phyloP scores from a whole-genome alignment of 2,113 vertebrate species.

The Mola mola region DNA sequence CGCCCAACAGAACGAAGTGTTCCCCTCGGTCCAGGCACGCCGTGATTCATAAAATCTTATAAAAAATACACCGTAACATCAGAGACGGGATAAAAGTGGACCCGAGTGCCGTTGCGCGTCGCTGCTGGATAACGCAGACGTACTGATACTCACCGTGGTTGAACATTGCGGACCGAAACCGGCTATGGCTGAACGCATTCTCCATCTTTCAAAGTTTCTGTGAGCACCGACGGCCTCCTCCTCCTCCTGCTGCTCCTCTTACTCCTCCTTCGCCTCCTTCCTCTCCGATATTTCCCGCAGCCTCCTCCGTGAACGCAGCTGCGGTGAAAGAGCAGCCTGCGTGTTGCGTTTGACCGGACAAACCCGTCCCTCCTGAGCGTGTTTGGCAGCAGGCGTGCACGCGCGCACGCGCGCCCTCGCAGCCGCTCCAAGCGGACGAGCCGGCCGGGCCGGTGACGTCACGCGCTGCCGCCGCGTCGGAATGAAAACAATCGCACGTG shows the following conservation, averaged over 20 bases:
- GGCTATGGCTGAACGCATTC: conserved; percentile 73
- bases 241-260: neutral
- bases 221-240: conserved; percentile 8
- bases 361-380: conserved; percentile 45
- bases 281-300: conserved; percentile 41
- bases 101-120: too few species aligned
- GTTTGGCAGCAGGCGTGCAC: neutral
- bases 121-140: too few species aligned
- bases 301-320: conserved; percentile 13
- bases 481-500: conserved; percentile 86
- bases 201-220: conserved; percentile 73
- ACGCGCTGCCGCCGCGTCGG: conserved; percentile 57
- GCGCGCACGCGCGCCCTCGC: neutral
- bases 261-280: neutral
- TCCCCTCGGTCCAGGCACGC: conserved; percentile 9
- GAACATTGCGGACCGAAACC: conserved; percentile 77
- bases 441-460: conserved; percentile 69
- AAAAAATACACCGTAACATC: neutral
- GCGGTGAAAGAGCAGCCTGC: conserved; percentile 24
- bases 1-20: conserved; percentile 36
- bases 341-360: conserved; percentile 44
- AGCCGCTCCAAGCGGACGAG: conserved; percentile 4
- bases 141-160: conserved; percentile 79
- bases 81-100: too few species aligned
- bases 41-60: neutral